A percentile compares a stretch with the other conserved stretches of the same genome.
phyloP scores from a whole-genome alignment of 1,140 invertebrate genomes.

The Bradynema listronoti region DNA sequence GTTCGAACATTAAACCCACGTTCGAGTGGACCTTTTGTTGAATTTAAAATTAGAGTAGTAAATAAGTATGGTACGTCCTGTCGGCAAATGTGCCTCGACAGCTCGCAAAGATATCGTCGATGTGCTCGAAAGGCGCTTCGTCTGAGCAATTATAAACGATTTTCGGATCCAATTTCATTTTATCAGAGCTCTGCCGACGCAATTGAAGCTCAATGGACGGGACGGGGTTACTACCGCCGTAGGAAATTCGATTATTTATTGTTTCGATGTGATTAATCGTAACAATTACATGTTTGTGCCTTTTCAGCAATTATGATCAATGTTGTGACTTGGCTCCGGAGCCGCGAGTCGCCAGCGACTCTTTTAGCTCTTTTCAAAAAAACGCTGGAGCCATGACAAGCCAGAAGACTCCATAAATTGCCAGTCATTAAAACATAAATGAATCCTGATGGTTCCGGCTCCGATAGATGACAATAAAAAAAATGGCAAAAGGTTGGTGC shows the following conservation, averaged over 20 bases:
- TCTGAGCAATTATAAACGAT: constrained; percentile 27
- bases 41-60: constrained; percentile 34
- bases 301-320: too few species aligned
- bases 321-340: too few species aligned
- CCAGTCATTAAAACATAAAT: too few species aligned
- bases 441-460: too few species aligned
- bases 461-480: too few species aligned
- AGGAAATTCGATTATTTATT: constrained; percentile 29
- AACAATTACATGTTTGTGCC: too few species aligned
- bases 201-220: constrained; percentile 25
- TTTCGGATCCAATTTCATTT: constrained; percentile 29
- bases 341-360: too few species aligned
- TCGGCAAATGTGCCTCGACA: constrained; percentile 34
- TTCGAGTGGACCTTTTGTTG: constrained; percentile 26
- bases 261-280: constrained; percentile 61
- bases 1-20: constrained; percentile 26
- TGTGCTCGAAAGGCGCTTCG: constrained; percentile 27
- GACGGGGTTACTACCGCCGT: constrained; percentile 22
- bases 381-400: too few species aligned
- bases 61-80: constrained; percentile 31
- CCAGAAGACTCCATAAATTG: too few species aligned
- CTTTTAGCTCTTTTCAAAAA: too few species aligned
- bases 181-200: constrained; percentile 15
- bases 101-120: constrained; percentile 20
- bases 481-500: too few species aligned